These are phyloP conservation scores for Littorina saxatilis DNA, from an alignment of 1,140 invertebrate genomes.

Conservation along the genomic window DNA sequence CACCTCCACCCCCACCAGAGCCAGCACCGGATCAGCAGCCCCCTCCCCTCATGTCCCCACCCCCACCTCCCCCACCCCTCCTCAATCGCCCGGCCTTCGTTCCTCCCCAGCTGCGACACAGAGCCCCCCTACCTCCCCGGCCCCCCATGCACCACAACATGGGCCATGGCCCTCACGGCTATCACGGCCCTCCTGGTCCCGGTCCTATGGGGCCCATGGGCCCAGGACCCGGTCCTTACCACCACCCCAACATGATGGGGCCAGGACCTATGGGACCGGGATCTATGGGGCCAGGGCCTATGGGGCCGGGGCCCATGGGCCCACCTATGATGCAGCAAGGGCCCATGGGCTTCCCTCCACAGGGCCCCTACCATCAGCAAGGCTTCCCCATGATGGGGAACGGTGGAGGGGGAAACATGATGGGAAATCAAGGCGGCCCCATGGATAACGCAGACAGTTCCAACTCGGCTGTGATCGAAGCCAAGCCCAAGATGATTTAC, in stretches of 20 bases:
- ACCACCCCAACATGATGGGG: slow-evolving; percentile 9
- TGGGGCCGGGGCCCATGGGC: slow-evolving; percentile 41
- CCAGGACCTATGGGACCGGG: slow-evolving; percentile 32
- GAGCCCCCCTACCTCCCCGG: slow-evolving; percentile 49
- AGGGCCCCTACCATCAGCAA: slow-evolving; percentile 37
- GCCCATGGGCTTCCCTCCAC: slow-evolving; percentile 10
- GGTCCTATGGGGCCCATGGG: slow-evolving; percentile 20
- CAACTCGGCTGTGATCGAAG: slow-evolving; percentile 55
- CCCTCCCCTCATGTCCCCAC: slow-evolving; percentile 49
- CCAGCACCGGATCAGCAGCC: neutral
- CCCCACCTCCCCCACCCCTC: slow-evolving; percentile 61
- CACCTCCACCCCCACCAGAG: slow-evolving; percentile 40
- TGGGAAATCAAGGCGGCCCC: neutral
- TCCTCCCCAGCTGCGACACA: slow-evolving; percentile 60
- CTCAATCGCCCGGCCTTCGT: slow-evolving; percentile 51
- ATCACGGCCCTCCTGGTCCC: neutral
- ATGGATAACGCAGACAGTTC: neutral
- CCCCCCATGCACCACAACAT: slow-evolving; percentile 37
- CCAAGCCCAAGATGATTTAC: slow-evolving; percentile 68
- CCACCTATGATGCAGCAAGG: slow-evolving; percentile 24
- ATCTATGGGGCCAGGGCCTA: slow-evolving; percentile 37
- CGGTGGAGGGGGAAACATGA: neutral
- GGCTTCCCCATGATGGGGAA: slow-evolving; percentile 37
- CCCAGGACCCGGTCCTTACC: slow-evolving; percentile 27
- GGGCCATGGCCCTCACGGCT: neutral